phyloP scores from a whole-genome alignment of 2,113 vertebrate genomes.

The Myodes glareolus region DNA sequence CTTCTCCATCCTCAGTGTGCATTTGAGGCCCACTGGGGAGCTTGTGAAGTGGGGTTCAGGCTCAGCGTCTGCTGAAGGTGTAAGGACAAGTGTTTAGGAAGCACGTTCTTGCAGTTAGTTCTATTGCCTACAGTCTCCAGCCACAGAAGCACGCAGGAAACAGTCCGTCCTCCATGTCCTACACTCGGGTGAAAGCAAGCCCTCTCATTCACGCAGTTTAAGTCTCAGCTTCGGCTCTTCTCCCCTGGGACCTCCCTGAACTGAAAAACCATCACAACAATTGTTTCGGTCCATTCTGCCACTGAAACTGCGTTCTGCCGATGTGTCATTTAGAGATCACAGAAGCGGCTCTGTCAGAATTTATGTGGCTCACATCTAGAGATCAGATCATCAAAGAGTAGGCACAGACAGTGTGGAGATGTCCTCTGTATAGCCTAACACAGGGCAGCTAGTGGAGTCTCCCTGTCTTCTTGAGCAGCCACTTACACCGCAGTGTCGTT shows the following conservation, averaged over 20 bases:
- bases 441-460: neutral
- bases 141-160: slow-evolving; percentile 4
- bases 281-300: neutral
- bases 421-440: neutral
- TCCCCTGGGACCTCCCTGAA: neutral
- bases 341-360: neutral
- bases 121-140: neutral
- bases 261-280: neutral
- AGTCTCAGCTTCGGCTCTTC: neutral
- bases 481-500: neutral
- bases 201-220: neutral
- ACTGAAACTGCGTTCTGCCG: neutral
- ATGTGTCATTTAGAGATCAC: too few relatives aligned
- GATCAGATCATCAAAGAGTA: neutral
- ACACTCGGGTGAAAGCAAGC: neutral
- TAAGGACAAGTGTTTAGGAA: too few relatives aligned
- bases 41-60: neutral
- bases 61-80: neutral
- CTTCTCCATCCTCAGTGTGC: neutral
- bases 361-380: neutral
- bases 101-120: neutral
- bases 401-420: neutral
- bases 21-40: neutral
- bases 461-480: neutral
- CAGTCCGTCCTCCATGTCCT: neutral